Conservation (phyloP, 2,888 invertebrate genomes). For the Sarcophaga rosellei region DNA sequence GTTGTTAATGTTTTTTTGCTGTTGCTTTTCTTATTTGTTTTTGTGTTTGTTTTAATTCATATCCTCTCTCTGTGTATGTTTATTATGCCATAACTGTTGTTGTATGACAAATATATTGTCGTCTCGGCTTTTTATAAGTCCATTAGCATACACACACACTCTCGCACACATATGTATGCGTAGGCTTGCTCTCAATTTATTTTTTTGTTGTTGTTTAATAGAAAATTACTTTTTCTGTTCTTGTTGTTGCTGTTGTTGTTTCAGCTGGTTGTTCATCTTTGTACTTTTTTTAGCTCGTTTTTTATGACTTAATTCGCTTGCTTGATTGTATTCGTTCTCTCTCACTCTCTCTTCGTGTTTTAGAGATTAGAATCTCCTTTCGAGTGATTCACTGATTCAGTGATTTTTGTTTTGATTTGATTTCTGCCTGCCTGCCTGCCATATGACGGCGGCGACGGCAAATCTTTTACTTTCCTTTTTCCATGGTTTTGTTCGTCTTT, state of each 20-base stretch:
- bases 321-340: background rate
- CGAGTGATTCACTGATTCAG: background rate
- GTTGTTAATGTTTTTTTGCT: constrained; percentile 14
- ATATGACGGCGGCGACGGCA: background rate
- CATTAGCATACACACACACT: constrained; percentile 67
- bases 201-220: background rate
- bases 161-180: background rate
- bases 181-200: background rate
- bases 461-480: background rate
- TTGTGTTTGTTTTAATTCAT: constrained; percentile 40
- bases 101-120: constrained; percentile 57
- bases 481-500: background rate
- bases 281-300: background rate
- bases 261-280: background rate
- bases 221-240: background rate
- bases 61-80: constrained; percentile 6
- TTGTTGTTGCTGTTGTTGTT: background rate
- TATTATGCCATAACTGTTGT: constrained; percentile 13
- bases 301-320: background rate
- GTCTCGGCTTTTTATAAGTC: constrained; percentile 53
- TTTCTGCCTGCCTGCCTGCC: background rate
- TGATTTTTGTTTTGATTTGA: background rate
- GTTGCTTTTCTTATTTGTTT: background rate
- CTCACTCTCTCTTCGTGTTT: background rate
- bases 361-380: background rate